Evolutionary conservation across 37 sponge, comb jelly and placozoan genomes (phyloP).

Genomic region (Halichondria panicea): DNA sequence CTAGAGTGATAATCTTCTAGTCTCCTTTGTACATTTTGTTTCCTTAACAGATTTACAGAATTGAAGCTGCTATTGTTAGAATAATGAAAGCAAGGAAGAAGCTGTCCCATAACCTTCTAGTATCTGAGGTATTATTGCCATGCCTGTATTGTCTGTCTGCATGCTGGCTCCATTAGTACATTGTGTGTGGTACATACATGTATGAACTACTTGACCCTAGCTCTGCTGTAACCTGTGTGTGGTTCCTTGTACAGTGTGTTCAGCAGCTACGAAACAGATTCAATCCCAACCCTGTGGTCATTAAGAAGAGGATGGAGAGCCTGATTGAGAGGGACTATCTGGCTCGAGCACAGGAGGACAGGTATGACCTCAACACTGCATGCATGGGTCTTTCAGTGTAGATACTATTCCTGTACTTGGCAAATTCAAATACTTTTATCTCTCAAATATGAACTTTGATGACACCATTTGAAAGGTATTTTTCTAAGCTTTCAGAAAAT

Average conservation of each 20-base stretch:
- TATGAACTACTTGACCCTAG: not conserved
- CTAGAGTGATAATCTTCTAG: not conserved
- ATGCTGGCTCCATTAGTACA: not conserved
- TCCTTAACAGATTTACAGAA: conserved; percentile 70
- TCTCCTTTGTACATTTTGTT: not conserved
- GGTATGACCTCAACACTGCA: too few relatives aligned
- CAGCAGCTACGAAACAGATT: conserved; percentile 92
- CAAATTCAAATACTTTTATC: too few relatives aligned
- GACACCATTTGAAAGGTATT: too few relatives aligned
- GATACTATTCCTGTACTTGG: too few relatives aligned
- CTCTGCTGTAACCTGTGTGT: not conserved
- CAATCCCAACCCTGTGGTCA: conserved; percentile 87
- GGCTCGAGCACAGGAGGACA: conserved; percentile 87
- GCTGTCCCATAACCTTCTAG: conserved; percentile 76
- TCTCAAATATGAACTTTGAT: too few relatives aligned
- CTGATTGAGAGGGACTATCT: conserved; percentile 98
- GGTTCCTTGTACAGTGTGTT: conserved; percentile 51
- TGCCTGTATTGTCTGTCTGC: not conserved
- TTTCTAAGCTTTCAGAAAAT: too few relatives aligned
- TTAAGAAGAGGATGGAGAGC: conserved; percentile 98
- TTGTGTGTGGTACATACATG: not conserved
- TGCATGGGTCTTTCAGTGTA: too few relatives aligned
- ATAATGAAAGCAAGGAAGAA: conserved; percentile 99
- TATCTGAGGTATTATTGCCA: conserved; percentile 71
- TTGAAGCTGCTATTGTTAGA: conserved; percentile 97